These are phyloP conservation scores for Metridium senile DNA, from an alignment of 92 coral and sea anemone species.

Conservation along the genomic window DNA sequence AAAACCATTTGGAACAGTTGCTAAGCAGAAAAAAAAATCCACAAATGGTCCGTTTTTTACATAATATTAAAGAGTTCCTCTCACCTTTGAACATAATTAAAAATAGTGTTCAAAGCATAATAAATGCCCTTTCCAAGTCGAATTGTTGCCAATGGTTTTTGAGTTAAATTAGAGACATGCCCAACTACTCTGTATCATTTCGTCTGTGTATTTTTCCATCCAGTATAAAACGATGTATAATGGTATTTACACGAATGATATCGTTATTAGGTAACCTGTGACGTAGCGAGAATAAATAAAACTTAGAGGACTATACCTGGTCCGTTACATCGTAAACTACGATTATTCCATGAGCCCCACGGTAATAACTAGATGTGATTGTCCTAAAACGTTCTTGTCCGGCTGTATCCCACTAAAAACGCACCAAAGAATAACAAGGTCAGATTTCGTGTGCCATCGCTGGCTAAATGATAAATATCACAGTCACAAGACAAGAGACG, in stretches of 20 bases:
- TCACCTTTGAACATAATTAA: not conserved
- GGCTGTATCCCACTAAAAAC: constrained; percentile 95
- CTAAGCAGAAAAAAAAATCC: not conserved
- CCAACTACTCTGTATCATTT: not conserved
- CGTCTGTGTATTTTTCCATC: not conserved
- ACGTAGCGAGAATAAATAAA: constrained; percentile 34
- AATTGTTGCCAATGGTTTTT: too few species aligned
- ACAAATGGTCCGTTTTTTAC: not conserved
- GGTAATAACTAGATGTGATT: constrained; percentile 95
- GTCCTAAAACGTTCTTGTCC: constrained; percentile 98
- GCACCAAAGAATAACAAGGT: constrained; percentile 30
- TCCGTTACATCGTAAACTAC: constrained; percentile 99
- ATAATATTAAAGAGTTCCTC: not conserved
- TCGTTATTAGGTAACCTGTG: constrained; percentile 23
- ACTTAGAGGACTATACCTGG: constrained; percentile 62
- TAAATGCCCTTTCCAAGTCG: not conserved
- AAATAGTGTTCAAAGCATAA: too few species aligned
- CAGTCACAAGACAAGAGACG: constrained; percentile 32
- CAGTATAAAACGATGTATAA: not conserved
- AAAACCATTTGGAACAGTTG: constrained; percentile 1
- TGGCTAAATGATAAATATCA: constrained; percentile 33
- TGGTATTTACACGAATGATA: not conserved
- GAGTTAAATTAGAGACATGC: not conserved
- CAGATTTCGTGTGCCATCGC: constrained; percentile 24
- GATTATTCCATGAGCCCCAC: constrained; percentile 98